A percentile compares a stretch with the other conserved stretches of the same genome.
Conservation (phyloP, 1,140 invertebrate species). For the Mylabris phalerata region DNA sequence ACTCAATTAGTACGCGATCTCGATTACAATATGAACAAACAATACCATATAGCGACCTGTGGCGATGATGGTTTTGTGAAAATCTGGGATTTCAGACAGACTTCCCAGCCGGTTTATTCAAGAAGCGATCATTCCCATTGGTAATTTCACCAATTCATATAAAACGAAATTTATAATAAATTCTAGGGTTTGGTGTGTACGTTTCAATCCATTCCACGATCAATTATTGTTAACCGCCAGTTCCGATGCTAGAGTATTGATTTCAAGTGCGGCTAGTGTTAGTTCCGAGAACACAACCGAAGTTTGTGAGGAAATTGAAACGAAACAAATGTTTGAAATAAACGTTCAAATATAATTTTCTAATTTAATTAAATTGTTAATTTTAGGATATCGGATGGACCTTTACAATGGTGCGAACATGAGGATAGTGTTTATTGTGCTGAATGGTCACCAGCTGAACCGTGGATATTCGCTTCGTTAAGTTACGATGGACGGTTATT, state of each 20-base stretch:
- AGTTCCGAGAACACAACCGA: constrained; percentile 54
- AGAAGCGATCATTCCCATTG: constrained; percentile 92
- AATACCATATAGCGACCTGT: constrained; percentile 87
- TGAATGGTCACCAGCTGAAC: constrained; percentile 94
- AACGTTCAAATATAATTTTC: not conserved
- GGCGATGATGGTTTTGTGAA: constrained; percentile 92
- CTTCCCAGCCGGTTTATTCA: constrained; percentile 67
- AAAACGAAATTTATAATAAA: constrained; percentile 1
- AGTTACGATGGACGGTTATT: constrained; percentile 94
- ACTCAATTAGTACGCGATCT: constrained; percentile 82
- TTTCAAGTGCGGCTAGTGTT: constrained; percentile 79
- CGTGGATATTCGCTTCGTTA: constrained; percentile 96
- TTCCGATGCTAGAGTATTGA: constrained; percentile 86
- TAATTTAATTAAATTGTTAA: constrained; percentile 1
- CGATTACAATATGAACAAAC: constrained; percentile 95
- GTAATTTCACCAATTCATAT: constrained; percentile 42
- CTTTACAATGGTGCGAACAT: constrained; percentile 87
- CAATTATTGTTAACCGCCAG: constrained; percentile 92
- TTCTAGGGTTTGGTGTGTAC: constrained; percentile 80
- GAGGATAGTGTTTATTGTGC: constrained; percentile 97
- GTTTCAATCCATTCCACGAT: constrained; percentile 95
- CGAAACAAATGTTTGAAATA: constrained; percentile 35
- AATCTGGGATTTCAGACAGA: constrained; percentile 92
- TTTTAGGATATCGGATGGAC: constrained; percentile 66
- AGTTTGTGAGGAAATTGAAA: constrained; percentile 26